Percentiles rank a stretch among this genome's conserved stretches.
These are phyloP conservation scores for Neotoxoptera formosana DNA, from an alignment of 1,140 invertebrate species.

Conservation along the genomic window DNA sequence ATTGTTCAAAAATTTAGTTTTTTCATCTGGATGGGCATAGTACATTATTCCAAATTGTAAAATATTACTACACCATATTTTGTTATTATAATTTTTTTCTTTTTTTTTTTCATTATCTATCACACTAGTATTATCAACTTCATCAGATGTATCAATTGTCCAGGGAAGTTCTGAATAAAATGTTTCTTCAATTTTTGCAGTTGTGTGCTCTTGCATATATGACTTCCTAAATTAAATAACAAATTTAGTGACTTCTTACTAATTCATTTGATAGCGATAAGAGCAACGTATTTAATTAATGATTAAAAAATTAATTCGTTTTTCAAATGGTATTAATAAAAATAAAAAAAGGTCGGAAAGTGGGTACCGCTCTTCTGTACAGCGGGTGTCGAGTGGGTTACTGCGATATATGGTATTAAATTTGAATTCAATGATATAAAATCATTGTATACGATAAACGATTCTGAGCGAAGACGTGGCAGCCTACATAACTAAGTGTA, in stretches of 20 bases:
- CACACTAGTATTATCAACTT: neutral
- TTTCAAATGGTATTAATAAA: neutral
- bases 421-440: too few relatives aligned
- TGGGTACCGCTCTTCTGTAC: too few relatives aligned
- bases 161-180: neutral
- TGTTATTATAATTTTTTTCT: too few relatives aligned
- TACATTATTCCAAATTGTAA: constrained; percentile 5
- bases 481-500: too few relatives aligned
- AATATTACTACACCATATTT: neutral
- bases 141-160: neutral
- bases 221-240: neutral
- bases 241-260: too few relatives aligned
- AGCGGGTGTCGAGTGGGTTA: too few relatives aligned
- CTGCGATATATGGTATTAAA: too few relatives aligned
- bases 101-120: neutral
- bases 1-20: neutral
- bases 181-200: neutral
- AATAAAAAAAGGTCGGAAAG: too few relatives aligned
- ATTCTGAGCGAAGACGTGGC: too few relatives aligned
- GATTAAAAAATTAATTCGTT: neutral
- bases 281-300: neutral
- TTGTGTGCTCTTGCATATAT: neutral
- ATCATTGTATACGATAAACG: too few relatives aligned
- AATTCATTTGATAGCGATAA: neutral
- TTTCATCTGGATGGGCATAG: neutral